Evolutionary conservation across 2,797 vertebrate genomes (phyloP), one percentile per base, ranked within the genome.

Genomic region (Nannoperca obscura): DNA sequence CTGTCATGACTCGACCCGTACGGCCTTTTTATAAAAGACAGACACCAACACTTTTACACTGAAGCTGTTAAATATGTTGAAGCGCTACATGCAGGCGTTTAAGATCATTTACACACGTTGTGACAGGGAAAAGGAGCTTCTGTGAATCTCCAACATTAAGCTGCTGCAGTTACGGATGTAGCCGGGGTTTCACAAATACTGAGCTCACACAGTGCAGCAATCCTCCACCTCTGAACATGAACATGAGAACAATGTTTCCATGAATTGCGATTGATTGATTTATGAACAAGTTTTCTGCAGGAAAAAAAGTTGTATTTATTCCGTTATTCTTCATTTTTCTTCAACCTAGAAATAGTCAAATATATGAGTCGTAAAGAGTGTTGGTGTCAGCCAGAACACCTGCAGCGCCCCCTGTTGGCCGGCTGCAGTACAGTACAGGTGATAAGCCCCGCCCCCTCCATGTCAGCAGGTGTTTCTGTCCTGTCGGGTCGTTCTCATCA

Each of bases 31-130:
- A 24, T 27, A 22, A n/a, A 34, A 59, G 34, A 49, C 76, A 61
- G 73, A 72, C 49, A 54, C 17, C 75, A 22, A 46, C 64, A 27
- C 15, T 57, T 72, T 42, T 40, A 74, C 67, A 58, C 9, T 47
- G 5, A 40, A 67, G 36, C 49, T 32, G 19, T 24, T 69, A 13
- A 68, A 73, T 32, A 46, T 57, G 22, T 73, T 49, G 54, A 73
- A 81, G 81, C 40, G 62, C 22, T 7, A 30, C 10, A 15, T 44
- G 34, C 11, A 22, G 7, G 24, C 40, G 13, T 44, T 66, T 10
- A 52, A 10, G 3, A 22, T 55, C 57, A 38, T 60, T 70, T 46
- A 65, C 9, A 12, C 11, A 3, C 9, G 1, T 32, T 61, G 22
- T 3, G n/a, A 68, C 72, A 62, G 20, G 14, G 12, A 62, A 57